Base-by-base conservation (phyloP, 2,888 invertebrate species). In the Epinotia brunnichana region DNA sequence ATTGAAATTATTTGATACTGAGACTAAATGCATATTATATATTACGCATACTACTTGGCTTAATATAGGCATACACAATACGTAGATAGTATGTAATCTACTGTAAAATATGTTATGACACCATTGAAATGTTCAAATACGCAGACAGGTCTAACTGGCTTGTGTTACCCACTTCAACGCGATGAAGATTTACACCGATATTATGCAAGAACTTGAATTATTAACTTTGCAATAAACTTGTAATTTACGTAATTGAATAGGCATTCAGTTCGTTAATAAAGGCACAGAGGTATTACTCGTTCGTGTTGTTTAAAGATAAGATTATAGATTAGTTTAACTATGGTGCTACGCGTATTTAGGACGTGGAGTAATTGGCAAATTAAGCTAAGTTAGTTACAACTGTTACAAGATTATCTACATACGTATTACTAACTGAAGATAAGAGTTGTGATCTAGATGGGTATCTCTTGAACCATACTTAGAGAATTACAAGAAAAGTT, bases 161-260 rank as follows among this genome's bases (percentile, higher is more conserved):
- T 29, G 44, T 17, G 51, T 56, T 59, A 71, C 54, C 44, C 56
- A 53, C 67, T 68, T 68, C 61, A 67, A 62, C 48, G 29, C 57
- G 68, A 63, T 63, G 72, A 68, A 73, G 68, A 63, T 73, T 62
- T 73, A 57, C 72, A 63, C 29, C 21, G 56, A 61, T 57, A 57
- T 73, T 72, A 72, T 72, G 68, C 72, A 73, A 72, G 29, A 67
- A 68, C 72, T 48, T 68, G 68, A 73, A 73, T 72, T 73, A 68
- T 41, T 62, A 62, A 53, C 24, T 72, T 72, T 61, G 59, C 62
- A 70, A 39, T 70, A 73, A 73, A 73, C 68, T 24, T 17, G 72
- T 67, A 48, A 41, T 73, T 73, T 63, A 73, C 51, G 68, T 68
- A 73, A 73, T 68, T 68, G 51, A 68, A 62, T 67, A 63, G 62